Conservation (phyloP, 2,888 invertebrate species). For the Drosophila hamatofila region DNA sequence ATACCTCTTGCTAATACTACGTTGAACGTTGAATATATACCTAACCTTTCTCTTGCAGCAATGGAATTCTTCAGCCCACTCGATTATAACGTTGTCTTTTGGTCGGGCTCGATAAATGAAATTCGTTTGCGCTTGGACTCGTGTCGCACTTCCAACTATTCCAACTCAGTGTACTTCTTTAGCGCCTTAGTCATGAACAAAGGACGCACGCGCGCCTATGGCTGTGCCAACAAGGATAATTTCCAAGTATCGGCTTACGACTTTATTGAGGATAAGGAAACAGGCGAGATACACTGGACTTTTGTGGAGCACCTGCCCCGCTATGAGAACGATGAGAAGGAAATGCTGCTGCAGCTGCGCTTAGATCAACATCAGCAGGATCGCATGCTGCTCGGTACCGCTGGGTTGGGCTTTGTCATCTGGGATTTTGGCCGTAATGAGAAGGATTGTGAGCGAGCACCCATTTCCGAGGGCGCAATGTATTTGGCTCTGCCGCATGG, state of each 20-base stretch:
- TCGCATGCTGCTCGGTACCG: conserved; percentile 92
- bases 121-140: conserved; percentile 89
- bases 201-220: conserved; percentile 88
- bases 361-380: conserved; percentile 90
- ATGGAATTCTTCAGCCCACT: conserved; percentile 90
- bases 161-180: conserved; percentile 76
- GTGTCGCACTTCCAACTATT: conserved; percentile 82
- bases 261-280: conserved; percentile 67
- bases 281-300: conserved; percentile 86
- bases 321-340: conserved; percentile 90
- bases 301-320: conserved; percentile 88
- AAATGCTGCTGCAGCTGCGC: conserved; percentile 92
- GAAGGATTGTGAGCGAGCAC: conserved; percentile 85
- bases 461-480: conserved; percentile 87
- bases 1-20: conserved; percentile 38
- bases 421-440: conserved; percentile 89
- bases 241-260: conserved; percentile 86
- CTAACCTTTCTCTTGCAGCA: conserved; percentile 77
- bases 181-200: conserved; percentile 89
- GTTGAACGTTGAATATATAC: not conserved
- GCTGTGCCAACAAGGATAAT: conserved; percentile 89
- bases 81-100: conserved; percentile 91
- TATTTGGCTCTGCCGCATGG: conserved; percentile 92
- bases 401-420: conserved; percentile 93
- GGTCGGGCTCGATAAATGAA: conserved; percentile 93